phyloP scores from a whole-genome alignment of 1,140 invertebrate species.

The Pseudomyrmex cubaensis region DNA sequence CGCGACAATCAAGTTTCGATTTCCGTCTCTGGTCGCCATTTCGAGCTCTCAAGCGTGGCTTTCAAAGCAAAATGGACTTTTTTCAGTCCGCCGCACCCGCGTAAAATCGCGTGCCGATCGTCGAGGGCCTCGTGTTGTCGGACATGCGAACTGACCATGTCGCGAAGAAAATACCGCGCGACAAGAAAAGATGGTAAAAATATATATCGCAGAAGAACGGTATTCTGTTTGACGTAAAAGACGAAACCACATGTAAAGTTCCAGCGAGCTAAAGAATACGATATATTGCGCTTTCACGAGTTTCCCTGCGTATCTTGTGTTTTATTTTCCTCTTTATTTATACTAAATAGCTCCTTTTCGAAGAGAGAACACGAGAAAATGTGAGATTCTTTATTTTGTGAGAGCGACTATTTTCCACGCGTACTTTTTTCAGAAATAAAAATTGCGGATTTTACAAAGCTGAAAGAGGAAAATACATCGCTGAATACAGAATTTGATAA shows the following conservation, averaged over 20 bases:
- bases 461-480: slow-evolving; percentile 31
- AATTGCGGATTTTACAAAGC: slow-evolving; percentile 45
- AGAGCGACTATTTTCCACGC: slow-evolving; percentile 41
- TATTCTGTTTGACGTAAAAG: slow-evolving; percentile 5
- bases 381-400: slow-evolving; percentile 44
- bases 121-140: background rate
- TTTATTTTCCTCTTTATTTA: slow-evolving; percentile 31
- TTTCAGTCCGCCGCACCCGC: slow-evolving; percentile 24
- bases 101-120: slow-evolving; percentile 44
- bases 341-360: slow-evolving; percentile 28
- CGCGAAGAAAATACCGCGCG: slow-evolving; percentile 34
- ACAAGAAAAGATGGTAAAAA: too few species aligned
- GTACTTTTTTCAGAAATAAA: slow-evolving; percentile 45
- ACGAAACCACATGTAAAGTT: slow-evolving; percentile 27
- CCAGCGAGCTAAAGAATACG: background rate
- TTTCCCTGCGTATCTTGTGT: background rate
- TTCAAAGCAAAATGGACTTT: slow-evolving; percentile 53
- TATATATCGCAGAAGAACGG: background rate
- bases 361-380: slow-evolving; percentile 5
- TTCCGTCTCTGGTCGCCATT: slow-evolving; percentile 38
- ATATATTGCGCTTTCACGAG: slow-evolving; percentile 19
- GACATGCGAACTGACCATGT: slow-evolving; percentile 41
- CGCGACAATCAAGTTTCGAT: slow-evolving; percentile 55
- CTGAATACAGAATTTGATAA: background rate
- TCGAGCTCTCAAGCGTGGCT: slow-evolving; percentile 44